Evolutionary conservation across 2,113 vertebrate species (phyloP).

Genomic region (Pantherophis guttatus): DNA sequence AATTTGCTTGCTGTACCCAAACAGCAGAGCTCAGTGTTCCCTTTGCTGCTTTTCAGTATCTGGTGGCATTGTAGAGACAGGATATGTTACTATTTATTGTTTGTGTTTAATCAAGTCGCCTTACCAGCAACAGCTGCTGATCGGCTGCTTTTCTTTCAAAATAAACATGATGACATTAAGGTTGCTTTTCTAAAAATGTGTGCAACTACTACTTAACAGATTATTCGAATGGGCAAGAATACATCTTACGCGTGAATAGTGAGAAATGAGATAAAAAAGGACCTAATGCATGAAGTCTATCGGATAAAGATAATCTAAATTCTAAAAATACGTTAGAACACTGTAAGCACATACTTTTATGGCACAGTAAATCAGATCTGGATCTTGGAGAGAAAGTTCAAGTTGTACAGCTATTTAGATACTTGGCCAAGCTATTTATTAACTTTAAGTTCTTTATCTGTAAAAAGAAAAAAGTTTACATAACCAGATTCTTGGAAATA

Average conservation of each 20-base stretch:
- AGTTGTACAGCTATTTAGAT: not conserved
- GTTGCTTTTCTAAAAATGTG: not conserved
- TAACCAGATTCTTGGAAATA: not conserved
- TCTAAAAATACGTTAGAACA: not conserved
- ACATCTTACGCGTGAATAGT: not conserved
- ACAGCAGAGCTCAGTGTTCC: not conserved
- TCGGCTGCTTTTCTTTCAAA: not conserved
- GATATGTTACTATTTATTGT: not conserved
- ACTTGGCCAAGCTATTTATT: not conserved
- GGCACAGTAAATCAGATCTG: not conserved
- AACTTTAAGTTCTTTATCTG: not conserved
- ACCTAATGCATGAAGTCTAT: not conserved
- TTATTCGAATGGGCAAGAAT: not conserved
- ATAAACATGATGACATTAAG: not conserved
- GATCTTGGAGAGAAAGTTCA: not conserved
- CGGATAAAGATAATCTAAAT: not conserved
- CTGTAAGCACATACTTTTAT: not conserved
- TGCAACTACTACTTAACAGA: not conserved
- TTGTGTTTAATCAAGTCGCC: not conserved
- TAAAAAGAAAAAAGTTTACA: not conserved
- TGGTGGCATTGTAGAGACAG: not conserved
- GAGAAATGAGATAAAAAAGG: not conserved
- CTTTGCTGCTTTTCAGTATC: not conserved
- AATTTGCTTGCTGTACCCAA: not conserved
- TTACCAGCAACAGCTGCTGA: not conserved